phyloP scores from a whole-genome alignment of 2,113 vertebrate species.

The Jacana jacana region DNA sequence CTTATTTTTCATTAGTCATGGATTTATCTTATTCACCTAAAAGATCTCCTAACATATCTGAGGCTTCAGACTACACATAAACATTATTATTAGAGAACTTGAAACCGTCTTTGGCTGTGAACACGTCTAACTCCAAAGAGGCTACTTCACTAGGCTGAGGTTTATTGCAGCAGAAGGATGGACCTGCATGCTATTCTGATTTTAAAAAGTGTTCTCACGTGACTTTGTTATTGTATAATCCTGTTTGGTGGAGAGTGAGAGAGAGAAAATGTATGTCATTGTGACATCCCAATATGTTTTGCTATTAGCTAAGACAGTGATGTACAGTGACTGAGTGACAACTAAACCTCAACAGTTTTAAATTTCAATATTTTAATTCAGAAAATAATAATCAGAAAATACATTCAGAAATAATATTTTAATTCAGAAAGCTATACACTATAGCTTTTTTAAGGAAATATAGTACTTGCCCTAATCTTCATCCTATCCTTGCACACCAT shows the following conservation, averaged over 20 bases:
- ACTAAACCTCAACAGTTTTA: neutral
- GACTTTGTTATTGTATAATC: neutral
- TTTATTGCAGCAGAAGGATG: neutral
- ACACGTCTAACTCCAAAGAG: neutral
- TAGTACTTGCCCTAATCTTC: neutral
- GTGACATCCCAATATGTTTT: neutral
- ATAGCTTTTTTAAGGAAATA: neutral
- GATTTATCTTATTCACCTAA: neutral
- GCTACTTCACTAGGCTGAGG: neutral
- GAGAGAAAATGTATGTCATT: neutral
- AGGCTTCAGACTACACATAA: neutral
- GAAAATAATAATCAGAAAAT: no score
- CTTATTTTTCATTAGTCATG: neutral
- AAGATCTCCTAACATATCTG: neutral
- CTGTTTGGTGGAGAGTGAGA: neutral
- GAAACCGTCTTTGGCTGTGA: neutral
- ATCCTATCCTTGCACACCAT: neutral
- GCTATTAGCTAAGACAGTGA: neutral
- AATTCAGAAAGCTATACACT: neutral
- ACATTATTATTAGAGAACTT: neutral
- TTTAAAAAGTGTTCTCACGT: neutral
- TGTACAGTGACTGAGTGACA: neutral
- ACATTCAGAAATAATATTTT: no score
- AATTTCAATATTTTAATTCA: neutral
- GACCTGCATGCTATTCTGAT: neutral